These are phyloP conservation scores for Halcyon smyrnensis DNA, from an alignment of 2,797 vertebrate genomes.

Conservation along the genomic window DNA sequence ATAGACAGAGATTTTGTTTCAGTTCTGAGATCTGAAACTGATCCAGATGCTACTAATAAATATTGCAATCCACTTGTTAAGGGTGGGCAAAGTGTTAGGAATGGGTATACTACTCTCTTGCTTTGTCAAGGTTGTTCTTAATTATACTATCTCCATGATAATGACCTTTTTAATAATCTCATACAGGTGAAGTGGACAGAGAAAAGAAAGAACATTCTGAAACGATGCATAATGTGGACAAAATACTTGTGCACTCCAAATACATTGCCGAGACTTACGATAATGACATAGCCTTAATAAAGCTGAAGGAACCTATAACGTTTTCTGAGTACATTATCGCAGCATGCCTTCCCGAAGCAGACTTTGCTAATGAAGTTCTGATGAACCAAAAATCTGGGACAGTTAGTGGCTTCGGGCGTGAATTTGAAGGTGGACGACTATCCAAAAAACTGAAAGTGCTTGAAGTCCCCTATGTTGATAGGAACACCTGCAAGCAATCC, in stretches of 20 bases:
- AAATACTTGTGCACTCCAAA: slow-evolving; percentile 78
- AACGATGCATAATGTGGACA: slow-evolving; percentile 72
- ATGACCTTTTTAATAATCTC: background rate
- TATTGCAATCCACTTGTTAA: background rate
- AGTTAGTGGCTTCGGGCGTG: slow-evolving; percentile 92
- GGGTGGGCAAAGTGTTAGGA: background rate
- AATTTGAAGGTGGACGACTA: slow-evolving; percentile 78
- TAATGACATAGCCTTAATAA: slow-evolving; percentile 93
- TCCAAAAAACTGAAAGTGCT: slow-evolving; percentile 85
- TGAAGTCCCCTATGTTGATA: slow-evolving; percentile 86
- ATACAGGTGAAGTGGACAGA: slow-evolving; percentile 86
- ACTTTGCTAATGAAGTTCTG: slow-evolving; percentile 90
- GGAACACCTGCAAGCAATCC: slow-evolving; percentile 85
- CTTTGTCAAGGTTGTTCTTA: background rate
- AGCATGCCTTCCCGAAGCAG: slow-evolving; percentile 86
- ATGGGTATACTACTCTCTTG: background rate
- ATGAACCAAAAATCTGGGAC: slow-evolving; percentile 81
- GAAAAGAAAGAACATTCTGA: slow-evolving; percentile 75
- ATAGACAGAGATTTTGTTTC: background rate
- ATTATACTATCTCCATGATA: background rate
- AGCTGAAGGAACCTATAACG: slow-evolving; percentile 81
- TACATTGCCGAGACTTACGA: slow-evolving; percentile 83
- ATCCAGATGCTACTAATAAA: background rate
- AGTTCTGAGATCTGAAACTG: background rate
- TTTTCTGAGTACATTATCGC: slow-evolving; percentile 85